A percentile compares a stretch with the other conserved stretches of the same genome.
These are phyloP conservation scores for Monoplex corrugatus DNA, from an alignment of 2,888 invertebrate genomes.

Conservation along the genomic window DNA sequence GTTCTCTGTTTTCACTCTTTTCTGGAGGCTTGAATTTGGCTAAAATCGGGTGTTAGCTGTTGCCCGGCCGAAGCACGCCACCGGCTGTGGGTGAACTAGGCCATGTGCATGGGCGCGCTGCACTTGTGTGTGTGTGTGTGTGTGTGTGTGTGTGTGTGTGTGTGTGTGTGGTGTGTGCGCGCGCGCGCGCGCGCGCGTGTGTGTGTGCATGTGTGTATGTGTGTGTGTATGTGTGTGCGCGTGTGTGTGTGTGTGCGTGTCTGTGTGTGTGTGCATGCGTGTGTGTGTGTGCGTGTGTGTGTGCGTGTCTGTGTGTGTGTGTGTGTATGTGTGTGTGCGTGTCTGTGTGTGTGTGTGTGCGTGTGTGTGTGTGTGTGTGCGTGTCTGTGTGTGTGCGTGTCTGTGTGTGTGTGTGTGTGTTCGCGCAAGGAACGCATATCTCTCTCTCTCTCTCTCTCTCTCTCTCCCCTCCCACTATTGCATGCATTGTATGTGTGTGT, in stretches of 20 bases:
- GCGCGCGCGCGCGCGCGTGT: neutral
- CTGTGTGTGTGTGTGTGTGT: neutral
- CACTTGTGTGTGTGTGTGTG: too few relatives aligned
- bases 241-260: neutral
- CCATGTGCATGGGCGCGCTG: too few relatives aligned
- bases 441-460: too few relatives aligned
- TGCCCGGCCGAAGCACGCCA: too few relatives aligned
- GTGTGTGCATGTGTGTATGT: too few relatives aligned
- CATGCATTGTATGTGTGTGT: neutral
- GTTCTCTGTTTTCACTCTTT: too few relatives aligned
- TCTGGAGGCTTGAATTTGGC: too few relatives aligned
- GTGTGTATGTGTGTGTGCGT: neutral
- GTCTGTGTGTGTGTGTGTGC: neutral
- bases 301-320: neutral
- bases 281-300: neutral
- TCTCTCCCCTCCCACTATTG: too few relatives aligned
- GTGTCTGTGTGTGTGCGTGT: neutral
- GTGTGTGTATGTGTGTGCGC: neutral
- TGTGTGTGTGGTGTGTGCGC: neutral
- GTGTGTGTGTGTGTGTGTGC: neutral
- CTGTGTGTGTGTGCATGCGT: neutral
- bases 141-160: neutral
- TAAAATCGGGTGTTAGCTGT: too few relatives aligned
- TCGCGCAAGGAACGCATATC: too few relatives aligned
- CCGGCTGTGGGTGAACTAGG: too few relatives aligned